These are phyloP conservation scores for Triplophysa rosa DNA, from an alignment of 2,113 vertebrate genomes.

Conservation along the genomic window DNA sequence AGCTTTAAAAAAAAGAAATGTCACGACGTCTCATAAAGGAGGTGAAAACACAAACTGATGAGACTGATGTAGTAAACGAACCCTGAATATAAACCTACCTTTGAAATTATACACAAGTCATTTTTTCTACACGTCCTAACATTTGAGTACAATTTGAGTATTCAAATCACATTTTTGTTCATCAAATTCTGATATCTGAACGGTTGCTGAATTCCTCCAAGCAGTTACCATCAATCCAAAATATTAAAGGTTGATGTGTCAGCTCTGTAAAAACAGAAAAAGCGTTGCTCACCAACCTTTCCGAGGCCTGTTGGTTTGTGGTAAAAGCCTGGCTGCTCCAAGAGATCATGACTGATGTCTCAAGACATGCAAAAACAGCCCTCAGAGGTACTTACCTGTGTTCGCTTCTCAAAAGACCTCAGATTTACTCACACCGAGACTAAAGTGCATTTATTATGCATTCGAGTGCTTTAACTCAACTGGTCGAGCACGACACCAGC, in stretches of 20 bases:
- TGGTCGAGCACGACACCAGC: too few species aligned
- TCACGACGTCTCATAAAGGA: constrained; percentile 73
- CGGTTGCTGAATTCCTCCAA: constrained; percentile 64
- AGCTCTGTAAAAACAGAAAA: constrained; percentile 69
- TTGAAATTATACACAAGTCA: constrained; percentile 31
- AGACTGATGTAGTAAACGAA: constrained; percentile 73
- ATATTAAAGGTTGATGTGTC: constrained; percentile 82
- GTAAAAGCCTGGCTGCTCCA: constrained; percentile 82
- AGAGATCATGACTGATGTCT: constrained; percentile 74
- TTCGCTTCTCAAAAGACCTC: constrained; percentile 50
- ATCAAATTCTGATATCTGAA: too few species aligned
- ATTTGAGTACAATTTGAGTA: too few species aligned
- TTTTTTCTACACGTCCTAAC: neutral
- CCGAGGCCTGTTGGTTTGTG: constrained; percentile 84
- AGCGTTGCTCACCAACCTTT: constrained; percentile 81
- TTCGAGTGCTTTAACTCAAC: neutral
- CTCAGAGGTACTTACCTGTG: constrained; percentile 72
- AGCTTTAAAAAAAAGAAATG: constrained; percentile 59
- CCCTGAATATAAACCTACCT: constrained; percentile 90
- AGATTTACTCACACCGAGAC: constrained; percentile 39
- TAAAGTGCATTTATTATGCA: constrained; percentile 27
- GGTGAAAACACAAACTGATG: constrained; percentile 73
- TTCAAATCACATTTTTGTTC: too few species aligned
- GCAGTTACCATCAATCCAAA: constrained; percentile 86
- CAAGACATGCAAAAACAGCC: constrained; percentile 64